phyloP scores from a whole-genome alignment of 2,797 vertebrate genomes.

The Paramormyrops hopkinsi region DNA sequence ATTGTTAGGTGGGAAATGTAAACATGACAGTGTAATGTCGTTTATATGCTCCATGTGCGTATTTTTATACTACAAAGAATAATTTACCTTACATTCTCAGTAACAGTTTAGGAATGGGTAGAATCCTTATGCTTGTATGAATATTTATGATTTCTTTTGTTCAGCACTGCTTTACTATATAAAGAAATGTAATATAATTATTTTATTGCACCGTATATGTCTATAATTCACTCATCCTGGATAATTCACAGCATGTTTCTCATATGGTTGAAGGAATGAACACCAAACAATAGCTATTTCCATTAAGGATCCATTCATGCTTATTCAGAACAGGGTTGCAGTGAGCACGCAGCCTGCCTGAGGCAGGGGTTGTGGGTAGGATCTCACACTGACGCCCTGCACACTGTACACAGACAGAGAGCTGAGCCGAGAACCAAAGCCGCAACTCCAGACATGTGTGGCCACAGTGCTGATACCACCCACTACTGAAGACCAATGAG shows the following conservation, averaged over 20 bases:
- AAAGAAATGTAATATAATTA: not conserved
- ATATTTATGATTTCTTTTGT: not conserved
- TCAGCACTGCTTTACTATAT: not conserved
- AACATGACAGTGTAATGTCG: not conserved
- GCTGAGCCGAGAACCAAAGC: not conserved
- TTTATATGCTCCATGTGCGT: not conserved
- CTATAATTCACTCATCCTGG: not conserved
- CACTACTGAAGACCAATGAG: not conserved
- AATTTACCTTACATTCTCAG: not conserved
- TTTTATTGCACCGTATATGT: not conserved
- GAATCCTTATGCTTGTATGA: not conserved
- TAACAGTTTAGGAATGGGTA: not conserved
- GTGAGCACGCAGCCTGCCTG: not conserved
- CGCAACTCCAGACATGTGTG: not conserved
- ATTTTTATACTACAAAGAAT: not conserved
- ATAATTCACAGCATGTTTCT: not conserved
- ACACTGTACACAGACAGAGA: not conserved
- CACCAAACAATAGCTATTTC: not conserved
- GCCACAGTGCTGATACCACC: not conserved
- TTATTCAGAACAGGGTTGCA: not conserved
- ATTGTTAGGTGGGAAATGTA: not conserved
- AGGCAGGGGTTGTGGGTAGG: not conserved
- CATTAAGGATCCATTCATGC: not conserved
- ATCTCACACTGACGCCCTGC: not conserved
- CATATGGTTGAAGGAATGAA: not conserved